Conservation (phyloP, 2,797 vertebrate genomes). For the Pangasius larnaudii region DNA sequence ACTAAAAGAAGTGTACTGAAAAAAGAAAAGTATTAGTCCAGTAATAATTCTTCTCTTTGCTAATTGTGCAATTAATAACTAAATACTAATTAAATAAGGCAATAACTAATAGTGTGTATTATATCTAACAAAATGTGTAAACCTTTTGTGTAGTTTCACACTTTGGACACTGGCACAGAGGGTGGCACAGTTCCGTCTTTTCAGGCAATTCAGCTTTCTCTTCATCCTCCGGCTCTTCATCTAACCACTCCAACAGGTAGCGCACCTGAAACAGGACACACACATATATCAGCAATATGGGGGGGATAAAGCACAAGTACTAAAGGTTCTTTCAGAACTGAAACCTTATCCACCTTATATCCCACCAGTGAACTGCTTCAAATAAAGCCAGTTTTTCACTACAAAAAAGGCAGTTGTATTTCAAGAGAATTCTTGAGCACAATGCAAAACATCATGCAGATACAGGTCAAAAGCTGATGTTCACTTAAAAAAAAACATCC, state of each 20-base stretch:
- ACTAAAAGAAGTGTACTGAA: not conserved
- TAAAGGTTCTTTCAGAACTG: not conserved
- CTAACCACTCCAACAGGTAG: conserved; percentile 92
- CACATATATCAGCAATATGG: not conserved
- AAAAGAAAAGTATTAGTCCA: not conserved
- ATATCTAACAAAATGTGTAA: not conserved
- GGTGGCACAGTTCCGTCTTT: conserved; percentile 85
- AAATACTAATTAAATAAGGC: not conserved
- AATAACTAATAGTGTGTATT: not conserved
- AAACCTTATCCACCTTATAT: not conserved
- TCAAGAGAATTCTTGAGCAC: not conserved
- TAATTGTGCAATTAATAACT: not conserved
- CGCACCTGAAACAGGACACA: conserved; percentile 79
- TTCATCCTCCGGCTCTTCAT: conserved; percentile 86
- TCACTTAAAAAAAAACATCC: not conserved
- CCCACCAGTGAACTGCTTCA: not conserved
- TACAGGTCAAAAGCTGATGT: too few species aligned
- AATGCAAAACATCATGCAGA: too few species aligned
- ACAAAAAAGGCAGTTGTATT: not conserved
- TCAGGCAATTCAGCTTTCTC: conserved; percentile 61
- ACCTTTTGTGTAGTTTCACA: conserved; percentile 92
- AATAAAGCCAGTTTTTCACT: not conserved
- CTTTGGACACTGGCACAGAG: conserved; percentile 88
- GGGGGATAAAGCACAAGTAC: not conserved
- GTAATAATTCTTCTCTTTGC: not conserved